A percentile compares a stretch with the other conserved stretches of the same genome.
phyloP scores from a whole-genome alignment of 2,888 invertebrate species.

The Xylota sylvarum region DNA sequence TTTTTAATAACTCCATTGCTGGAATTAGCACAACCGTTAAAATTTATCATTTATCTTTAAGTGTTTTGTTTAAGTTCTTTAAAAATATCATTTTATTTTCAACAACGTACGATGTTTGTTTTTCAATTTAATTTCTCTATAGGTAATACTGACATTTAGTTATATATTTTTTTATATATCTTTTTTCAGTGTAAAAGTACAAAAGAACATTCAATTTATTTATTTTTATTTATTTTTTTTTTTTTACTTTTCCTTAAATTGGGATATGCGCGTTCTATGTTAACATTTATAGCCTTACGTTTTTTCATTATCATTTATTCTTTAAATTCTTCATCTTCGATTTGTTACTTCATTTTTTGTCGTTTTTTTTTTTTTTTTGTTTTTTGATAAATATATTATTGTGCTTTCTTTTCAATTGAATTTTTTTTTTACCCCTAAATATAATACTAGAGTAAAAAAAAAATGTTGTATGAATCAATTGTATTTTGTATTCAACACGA shows the following conservation, averaged over 20 bases:
- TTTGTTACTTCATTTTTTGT: conserved; percentile 56
- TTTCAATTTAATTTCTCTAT: conserved; percentile 55
- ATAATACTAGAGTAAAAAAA: conserved; percentile 68
- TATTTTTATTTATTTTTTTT: conserved; percentile 10
- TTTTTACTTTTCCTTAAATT: conserved; percentile 69
- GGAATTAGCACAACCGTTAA: conserved; percentile 77
- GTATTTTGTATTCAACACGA: conserved; percentile 71
- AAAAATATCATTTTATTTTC: conserved; percentile 59
- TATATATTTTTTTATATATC: conserved; percentile 47
- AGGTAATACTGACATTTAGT: conserved; percentile 75
- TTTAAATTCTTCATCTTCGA: conserved; percentile 59
- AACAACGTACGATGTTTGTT: conserved; percentile 36
- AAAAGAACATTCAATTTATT: conserved; percentile 76
- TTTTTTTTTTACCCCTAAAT: conserved; percentile 73
- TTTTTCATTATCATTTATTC: conserved; percentile 43
- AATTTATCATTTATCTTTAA: conserved; percentile 64
- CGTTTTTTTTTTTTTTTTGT: conserved; percentile 31
- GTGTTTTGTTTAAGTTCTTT: conserved; percentile 44
- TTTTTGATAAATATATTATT: conserved; percentile 72
- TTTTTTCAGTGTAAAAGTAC: conserved; percentile 77
- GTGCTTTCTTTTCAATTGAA: conserved; percentile 74
- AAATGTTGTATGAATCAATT: conserved; percentile 67
- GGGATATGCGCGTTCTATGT: conserved; percentile 78
- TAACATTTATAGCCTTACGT: conserved; percentile 75
- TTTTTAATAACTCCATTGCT: conserved; percentile 66